Base-by-base conservation (phyloP, 2,113 vertebrate species). In the Ploceus nigricollis region DNA sequence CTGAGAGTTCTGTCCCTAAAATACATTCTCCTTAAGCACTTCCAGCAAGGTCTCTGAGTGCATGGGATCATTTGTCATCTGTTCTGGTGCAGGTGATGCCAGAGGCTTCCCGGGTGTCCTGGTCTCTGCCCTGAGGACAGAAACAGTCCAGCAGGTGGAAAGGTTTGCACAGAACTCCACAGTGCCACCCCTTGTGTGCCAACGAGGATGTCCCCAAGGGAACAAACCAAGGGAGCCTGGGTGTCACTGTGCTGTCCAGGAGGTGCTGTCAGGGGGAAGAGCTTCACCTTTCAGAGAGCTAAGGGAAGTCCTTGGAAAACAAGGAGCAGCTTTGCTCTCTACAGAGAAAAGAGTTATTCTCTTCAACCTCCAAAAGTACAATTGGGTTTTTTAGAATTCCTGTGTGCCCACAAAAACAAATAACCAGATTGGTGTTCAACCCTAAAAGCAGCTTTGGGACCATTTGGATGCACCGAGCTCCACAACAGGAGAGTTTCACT, bases 11-110 rank as follows among this genome's bases (percentile, higher is more conserved):
- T 42, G 48, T 37, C 79, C 39, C 37, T 56, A 50, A 81, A 93
- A 89, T 5, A 21, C 13, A 65, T 27, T 20, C 31, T 91, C 63
- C 57, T 35, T 71, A 45, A 88, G 54, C 90, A 48, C 22, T 13
- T 45, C 56, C 73, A 21, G 50, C 47, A 40, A 6, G 27, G 22
- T 15, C 73, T 57, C 56, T 19, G 9, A 54, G 71, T 3, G 45
- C 47, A 23, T 1, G 44, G 71, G 30, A 35, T 4, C 1, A 1
- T 4, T 3, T 21, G 28, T 79, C 30, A 21, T 9, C 31, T 28
- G 44, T 7, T 81, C 51, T 64, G 54, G 16, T 6, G 30, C 3
- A 70, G 61, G 31, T 19, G 22, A 51, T 21, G n/a, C 23, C 30
- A 57, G 27, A 75, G 39, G 54, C 47, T n/a, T 15, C 20, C 13